Conservation (phyloP, 2,113 vertebrate genomes). For the Notechis scutatus region DNA sequence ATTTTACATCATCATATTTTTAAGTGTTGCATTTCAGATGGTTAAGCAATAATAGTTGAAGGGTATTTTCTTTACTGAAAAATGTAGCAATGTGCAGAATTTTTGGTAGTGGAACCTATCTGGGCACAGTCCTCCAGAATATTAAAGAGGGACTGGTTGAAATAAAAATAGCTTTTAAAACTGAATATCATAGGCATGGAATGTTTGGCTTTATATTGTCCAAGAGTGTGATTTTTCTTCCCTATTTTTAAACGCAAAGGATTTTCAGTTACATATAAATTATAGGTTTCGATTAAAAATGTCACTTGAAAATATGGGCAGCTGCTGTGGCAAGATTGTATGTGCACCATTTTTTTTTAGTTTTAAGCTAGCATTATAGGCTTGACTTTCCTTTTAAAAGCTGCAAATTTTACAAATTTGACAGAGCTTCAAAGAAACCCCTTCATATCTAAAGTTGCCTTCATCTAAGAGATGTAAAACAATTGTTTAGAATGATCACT, state of each 20-base stretch:
- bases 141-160: constrained; percentile 30
- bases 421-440: constrained; percentile 36
- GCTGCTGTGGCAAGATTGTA: constrained; percentile 40
- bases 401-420: constrained; percentile 35
- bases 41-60: neutral
- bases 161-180: constrained; percentile 31
- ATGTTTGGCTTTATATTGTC: constrained; percentile 42
- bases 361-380: constrained; percentile 52
- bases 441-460: constrained; percentile 24
- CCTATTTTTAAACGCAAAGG: constrained; percentile 47
- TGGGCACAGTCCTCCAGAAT: constrained; percentile 31
- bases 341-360: constrained; percentile 42
- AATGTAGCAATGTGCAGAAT: constrained; percentile 5
- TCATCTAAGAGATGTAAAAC: constrained; percentile 18
- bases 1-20: neutral
- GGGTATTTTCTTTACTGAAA: constrained; percentile 3
- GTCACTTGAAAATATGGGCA: constrained; percentile 50
- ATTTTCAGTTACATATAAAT: constrained; percentile 59
- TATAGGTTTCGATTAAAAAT: constrained; percentile 59
- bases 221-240: constrained; percentile 49
- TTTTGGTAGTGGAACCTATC: neutral
- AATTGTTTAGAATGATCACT: neutral
- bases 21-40: constrained; percentile 16
- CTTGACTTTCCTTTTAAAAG: constrained; percentile 31
- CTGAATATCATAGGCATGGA: constrained; percentile 17